Percentiles rank a stretch among this genome's conserved stretches.
Conservation (phyloP, 2,113 vertebrate genomes). For the Chionis minor region DNA sequence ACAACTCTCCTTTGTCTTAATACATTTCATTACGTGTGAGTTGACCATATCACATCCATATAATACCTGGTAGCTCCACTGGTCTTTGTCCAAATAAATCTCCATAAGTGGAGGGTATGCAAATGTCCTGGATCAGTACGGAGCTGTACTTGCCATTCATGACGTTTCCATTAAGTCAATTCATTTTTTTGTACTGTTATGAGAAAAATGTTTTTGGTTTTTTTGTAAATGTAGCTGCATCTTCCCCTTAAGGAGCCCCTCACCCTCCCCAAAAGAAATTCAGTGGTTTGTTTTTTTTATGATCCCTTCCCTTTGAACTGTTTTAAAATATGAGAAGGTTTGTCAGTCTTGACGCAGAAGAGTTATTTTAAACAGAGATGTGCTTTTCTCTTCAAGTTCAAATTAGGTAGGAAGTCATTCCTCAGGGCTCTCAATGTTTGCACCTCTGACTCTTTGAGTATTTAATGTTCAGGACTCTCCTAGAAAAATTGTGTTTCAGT, state of each 20-base stretch:
- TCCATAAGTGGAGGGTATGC: background rate
- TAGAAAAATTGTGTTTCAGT: background rate
- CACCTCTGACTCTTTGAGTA: background rate
- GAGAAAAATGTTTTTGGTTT: background rate
- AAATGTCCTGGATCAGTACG: background rate
- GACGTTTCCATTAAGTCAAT: background rate
- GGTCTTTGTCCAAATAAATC: background rate
- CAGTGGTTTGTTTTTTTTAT: background rate
- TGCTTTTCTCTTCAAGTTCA: background rate
- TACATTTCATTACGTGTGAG: background rate
- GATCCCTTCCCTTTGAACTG: background rate
- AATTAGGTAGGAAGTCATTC: background rate
- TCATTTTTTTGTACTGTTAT: background rate
- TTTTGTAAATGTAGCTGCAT: background rate
- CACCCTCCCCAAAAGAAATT: too few species aligned
- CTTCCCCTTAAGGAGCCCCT: too few species aligned
- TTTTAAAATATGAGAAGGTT: background rate
- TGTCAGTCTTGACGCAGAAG: background rate
- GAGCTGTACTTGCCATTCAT: background rate
- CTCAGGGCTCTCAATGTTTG: background rate
- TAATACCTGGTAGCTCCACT: background rate
- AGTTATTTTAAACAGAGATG: background rate
- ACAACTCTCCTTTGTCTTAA: background rate
- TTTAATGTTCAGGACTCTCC: background rate
- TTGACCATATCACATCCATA: background rate